A percentile compares a stretch with the other conserved stretches of the same genome.
Conservation (phyloP, 2,113 vertebrate species). For the Xenopus borealis region DNA sequence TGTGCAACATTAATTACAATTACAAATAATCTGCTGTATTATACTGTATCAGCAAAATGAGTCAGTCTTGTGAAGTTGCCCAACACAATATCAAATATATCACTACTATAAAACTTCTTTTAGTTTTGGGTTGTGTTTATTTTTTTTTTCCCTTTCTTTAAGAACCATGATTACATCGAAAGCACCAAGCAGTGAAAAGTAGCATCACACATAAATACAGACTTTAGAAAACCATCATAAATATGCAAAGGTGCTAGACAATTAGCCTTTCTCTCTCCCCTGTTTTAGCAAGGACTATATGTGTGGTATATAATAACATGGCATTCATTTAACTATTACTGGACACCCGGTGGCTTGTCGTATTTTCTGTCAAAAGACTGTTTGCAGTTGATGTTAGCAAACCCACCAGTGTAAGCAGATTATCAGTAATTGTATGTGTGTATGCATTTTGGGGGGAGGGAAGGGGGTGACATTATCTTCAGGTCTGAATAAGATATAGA, state of each 20-base stretch:
- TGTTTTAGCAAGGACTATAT: conserved; percentile 76
- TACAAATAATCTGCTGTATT: too few species aligned
- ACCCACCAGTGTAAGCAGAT: conserved; percentile 91
- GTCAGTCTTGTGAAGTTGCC: too few species aligned
- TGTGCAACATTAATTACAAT: too few species aligned
- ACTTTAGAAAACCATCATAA: too few species aligned
- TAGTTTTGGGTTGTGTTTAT: too few species aligned
- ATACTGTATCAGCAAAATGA: too few species aligned
- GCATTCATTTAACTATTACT: conserved; percentile 85
- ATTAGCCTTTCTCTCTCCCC: conserved; percentile 61
- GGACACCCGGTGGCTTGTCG: conserved; percentile 85
- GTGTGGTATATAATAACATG: conserved; percentile 81
- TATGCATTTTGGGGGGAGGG: conserved; percentile 83
- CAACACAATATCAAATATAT: too few species aligned
- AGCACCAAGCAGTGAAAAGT: too few species aligned
- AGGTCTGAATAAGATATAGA: conserved; percentile 87
- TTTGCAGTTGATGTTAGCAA: conserved; percentile 88
- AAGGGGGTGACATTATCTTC: conserved; percentile 82
- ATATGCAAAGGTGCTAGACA: conserved; percentile 56
- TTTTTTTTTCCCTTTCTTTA: too few species aligned
- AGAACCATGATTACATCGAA: too few species aligned
- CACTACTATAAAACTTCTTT: too few species aligned
- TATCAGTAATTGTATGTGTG: conserved; percentile 92
- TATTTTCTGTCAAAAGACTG: conserved; percentile 88
- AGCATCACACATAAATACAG: too few species aligned